phyloP scores from a whole-genome alignment of 1,140 invertebrate species.

The Drosophila miranda region DNA sequence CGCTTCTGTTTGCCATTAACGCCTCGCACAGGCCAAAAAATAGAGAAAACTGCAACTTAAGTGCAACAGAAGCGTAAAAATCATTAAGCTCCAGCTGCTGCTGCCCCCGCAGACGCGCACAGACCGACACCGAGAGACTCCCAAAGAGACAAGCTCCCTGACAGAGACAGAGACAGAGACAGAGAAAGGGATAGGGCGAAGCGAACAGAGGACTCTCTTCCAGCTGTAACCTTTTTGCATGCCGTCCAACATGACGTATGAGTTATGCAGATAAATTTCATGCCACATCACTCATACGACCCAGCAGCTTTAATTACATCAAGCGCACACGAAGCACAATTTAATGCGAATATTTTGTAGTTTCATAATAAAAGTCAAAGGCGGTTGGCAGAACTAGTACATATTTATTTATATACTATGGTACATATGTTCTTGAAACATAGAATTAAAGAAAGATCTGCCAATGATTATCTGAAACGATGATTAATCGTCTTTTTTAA shows the following conservation, averaged over 20 bases:
- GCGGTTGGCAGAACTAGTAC: neutral
- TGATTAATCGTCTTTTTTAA: too few species aligned
- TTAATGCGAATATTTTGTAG: constrained; percentile 29
- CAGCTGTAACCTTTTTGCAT: constrained; percentile 32
- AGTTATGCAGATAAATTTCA: constrained; percentile 68
- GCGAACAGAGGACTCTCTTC: neutral
- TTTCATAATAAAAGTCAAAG: constrained; percentile 1
- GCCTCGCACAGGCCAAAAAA: constrained; percentile 36
- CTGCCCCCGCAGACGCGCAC: constrained; percentile 11
- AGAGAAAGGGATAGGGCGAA: constrained; percentile 14
- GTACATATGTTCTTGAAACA: too few species aligned
- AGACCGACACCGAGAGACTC: constrained; percentile 16
- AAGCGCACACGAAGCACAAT: neutral
- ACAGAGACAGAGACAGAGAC: constrained; percentile 5
- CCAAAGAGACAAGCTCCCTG: constrained; percentile 21
- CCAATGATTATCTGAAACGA: too few species aligned
- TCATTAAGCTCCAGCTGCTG: constrained; percentile 67
- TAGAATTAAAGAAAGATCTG: too few species aligned
- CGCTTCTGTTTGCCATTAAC: constrained; percentile 55
- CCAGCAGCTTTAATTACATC: constrained; percentile 56
- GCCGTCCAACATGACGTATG: constrained; percentile 63
- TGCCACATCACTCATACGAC: constrained; percentile 63
- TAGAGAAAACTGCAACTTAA: constrained; percentile 59
- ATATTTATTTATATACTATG: too few species aligned
- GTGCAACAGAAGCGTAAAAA: constrained; percentile 69